Conservation (phyloP, 2,797 vertebrate genomes). For the Neopelma chrysocephalum region DNA sequence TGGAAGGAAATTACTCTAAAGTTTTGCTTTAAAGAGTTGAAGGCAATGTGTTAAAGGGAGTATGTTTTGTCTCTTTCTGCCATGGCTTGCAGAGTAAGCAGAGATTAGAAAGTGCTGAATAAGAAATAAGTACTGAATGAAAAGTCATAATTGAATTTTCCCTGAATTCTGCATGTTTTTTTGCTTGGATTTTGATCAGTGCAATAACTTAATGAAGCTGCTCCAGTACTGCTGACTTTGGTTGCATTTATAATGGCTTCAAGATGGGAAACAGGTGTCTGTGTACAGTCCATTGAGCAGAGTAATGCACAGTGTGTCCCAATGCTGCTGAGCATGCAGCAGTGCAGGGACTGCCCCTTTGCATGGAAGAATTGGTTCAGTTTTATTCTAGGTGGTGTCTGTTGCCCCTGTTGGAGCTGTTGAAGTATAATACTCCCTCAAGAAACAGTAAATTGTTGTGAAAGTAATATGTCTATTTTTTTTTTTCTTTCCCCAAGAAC, state of each 20-base stretch:
- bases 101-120: background rate
- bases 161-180: background rate
- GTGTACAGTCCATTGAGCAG: background rate
- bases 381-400: background rate
- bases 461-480: fast-evolving
- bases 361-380: background rate
- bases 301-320: background rate
- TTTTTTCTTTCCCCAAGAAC: background rate
- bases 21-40: background rate
- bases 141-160: background rate
- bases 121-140: background rate
- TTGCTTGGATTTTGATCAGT: constrained; percentile 1
- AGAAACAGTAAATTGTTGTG: background rate
- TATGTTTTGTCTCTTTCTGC: background rate
- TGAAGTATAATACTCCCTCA: background rate
- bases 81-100: background rate
- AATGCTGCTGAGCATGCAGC: fast-evolving
- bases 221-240: background rate
- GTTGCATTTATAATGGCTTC: background rate
- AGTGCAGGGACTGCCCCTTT: background rate
- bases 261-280: background rate
- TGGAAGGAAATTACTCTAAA: background rate
- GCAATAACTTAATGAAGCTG: background rate
- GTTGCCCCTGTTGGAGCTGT: background rate
- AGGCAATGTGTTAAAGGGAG: background rate